Conservation (phyloP, 2,113 vertebrate genomes). For the Bucco capensis region DNA sequence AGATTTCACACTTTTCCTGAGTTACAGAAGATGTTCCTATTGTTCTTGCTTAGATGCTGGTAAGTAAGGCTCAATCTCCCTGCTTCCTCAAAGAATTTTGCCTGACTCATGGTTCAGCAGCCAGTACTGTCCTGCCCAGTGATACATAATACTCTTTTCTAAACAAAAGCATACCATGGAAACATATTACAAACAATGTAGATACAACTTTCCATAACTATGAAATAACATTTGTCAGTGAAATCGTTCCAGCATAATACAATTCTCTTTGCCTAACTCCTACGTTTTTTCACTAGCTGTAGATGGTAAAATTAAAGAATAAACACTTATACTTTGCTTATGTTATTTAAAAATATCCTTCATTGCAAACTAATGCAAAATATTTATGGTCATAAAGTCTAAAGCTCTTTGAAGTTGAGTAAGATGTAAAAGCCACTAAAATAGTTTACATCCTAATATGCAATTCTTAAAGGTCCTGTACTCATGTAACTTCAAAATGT, state of each 20-base stretch:
- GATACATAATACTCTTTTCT: background rate
- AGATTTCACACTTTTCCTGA: background rate
- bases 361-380: background rate
- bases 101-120: background rate
- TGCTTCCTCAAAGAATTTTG: background rate
- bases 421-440: background rate
- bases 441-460: background rate
- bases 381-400: background rate
- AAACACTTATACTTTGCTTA: background rate
- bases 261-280: background rate
- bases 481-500: background rate
- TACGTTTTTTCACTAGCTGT: background rate
- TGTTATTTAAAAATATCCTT: background rate
- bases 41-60: background rate
- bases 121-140: background rate
- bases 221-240: background rate
- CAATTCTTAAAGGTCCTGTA: background rate
- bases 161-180: background rate
- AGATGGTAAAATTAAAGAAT: background rate
- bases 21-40: background rate
- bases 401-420: background rate
- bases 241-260: background rate
- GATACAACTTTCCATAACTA: background rate
- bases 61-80: background rate
- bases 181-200: background rate